A percentile compares a stretch with the other conserved stretches of the same genome.
phyloP scores from a whole-genome alignment of 2,888 invertebrate genomes.

The Drosophila meridionalis region DNA sequence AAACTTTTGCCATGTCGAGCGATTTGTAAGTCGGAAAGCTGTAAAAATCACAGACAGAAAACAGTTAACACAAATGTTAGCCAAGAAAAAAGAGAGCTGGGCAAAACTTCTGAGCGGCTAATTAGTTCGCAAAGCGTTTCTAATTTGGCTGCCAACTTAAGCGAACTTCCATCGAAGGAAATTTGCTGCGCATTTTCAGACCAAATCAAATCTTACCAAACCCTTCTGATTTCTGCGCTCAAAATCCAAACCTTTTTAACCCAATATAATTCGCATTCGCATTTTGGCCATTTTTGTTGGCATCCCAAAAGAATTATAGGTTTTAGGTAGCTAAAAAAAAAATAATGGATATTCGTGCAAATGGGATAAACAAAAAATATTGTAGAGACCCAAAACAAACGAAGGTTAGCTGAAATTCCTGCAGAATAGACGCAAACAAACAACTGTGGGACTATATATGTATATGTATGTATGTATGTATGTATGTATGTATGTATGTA shows the following conservation, averaged over 20 bases:
- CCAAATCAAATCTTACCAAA: background rate
- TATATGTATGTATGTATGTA: background rate
- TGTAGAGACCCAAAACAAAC: conserved; percentile 12
- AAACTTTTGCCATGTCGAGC: conserved; percentile 55
- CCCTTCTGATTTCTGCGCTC: conserved; percentile 44
- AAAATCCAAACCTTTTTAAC: conserved; percentile 1
- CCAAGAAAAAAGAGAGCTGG: conserved; percentile 24
- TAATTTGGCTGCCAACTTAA: conserved; percentile 48
- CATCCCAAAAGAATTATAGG: background rate
- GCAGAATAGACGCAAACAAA: background rate
- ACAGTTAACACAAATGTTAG: conserved; percentile 58
- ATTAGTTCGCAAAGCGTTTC: conserved; percentile 69
- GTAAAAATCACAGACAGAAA: conserved; percentile 79
- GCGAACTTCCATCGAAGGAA: conserved; percentile 63
- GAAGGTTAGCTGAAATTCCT: background rate
- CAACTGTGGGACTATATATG: background rate
- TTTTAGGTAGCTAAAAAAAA: conserved; percentile 26
- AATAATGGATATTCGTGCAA: no score
- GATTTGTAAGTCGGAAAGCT: conserved; percentile 72
- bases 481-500: no score
- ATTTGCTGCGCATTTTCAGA: conserved; percentile 18
- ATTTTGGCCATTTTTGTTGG: conserved; percentile 41
- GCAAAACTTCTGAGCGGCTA: conserved; percentile 61
- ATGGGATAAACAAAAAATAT: conserved; percentile 38
- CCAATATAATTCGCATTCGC: conserved; percentile 37